phyloP scores from a whole-genome alignment of 2,888 invertebrate genomes.

The Eilema caniola region DNA sequence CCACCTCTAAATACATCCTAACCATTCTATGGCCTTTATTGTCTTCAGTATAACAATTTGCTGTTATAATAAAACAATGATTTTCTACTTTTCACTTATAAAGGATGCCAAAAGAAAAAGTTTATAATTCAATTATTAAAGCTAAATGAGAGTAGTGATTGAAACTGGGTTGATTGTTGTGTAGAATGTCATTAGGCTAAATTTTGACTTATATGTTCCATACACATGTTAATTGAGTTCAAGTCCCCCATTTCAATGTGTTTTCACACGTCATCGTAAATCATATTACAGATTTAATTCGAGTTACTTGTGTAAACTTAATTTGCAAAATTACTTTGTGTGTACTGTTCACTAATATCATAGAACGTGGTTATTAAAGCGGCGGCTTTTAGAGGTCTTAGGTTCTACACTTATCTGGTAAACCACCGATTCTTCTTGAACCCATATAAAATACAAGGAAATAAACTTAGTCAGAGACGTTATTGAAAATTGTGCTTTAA shows the following conservation, averaged over 20 bases:
- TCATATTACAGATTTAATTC: background rate
- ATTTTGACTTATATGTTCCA: background rate
- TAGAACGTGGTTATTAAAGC: background rate
- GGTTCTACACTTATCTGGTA: background rate
- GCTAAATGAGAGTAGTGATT: background rate
- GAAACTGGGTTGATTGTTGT: background rate
- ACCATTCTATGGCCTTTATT: background rate
- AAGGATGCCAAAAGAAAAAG: background rate
- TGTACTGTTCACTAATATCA: background rate
- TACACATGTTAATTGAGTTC: background rate
- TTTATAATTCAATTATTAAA: background rate
- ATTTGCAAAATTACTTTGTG: background rate
- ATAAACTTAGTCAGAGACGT: background rate
- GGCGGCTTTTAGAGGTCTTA: background rate
- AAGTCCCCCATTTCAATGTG: background rate
- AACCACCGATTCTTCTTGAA: background rate
- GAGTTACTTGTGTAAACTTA: slow-evolving; percentile 4
- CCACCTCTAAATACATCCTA: background rate
- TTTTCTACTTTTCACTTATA: background rate
- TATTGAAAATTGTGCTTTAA: no score
- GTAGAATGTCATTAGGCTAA: background rate
- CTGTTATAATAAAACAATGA: background rate
- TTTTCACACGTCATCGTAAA: background rate
- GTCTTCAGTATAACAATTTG: background rate
- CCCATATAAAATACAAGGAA: background rate